Conservation (phyloP, 2,888 invertebrate species). For the Dynastes maya region DNA sequence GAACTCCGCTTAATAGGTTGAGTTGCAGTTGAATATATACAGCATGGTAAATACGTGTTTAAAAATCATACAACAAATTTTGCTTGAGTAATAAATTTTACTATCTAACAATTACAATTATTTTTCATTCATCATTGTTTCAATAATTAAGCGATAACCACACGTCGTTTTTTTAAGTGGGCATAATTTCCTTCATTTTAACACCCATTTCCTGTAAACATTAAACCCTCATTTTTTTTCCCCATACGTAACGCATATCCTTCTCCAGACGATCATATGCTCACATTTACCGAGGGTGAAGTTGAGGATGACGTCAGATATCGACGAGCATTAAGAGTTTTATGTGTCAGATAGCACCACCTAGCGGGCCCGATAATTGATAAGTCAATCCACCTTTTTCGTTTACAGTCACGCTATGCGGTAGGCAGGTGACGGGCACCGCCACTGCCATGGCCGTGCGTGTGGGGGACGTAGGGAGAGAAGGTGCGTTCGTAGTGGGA, state of each 20-base stretch:
- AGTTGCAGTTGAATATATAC: too few relatives aligned
- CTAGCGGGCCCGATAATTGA: slow-evolving; percentile 32
- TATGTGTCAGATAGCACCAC: slow-evolving; percentile 28
- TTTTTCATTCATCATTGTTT: too few relatives aligned
- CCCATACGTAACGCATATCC: not conserved
- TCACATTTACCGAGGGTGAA: too few relatives aligned
- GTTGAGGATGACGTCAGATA: slow-evolving; percentile 22
- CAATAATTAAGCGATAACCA: too few relatives aligned
- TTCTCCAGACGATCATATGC: too few relatives aligned
- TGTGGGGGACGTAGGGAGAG: not conserved
- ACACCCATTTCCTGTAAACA: slow-evolving; percentile 28
- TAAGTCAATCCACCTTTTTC: slow-evolving; percentile 47
- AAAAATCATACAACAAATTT: too few relatives aligned
- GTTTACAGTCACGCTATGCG: slow-evolving; percentile 35
- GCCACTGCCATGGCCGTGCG: not conserved
- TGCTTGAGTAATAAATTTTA: too few relatives aligned
- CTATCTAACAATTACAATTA: too few relatives aligned
- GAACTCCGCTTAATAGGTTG: too few relatives aligned
- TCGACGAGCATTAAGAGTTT: slow-evolving; percentile 24
- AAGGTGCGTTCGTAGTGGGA: not conserved
- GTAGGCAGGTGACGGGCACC: too few relatives aligned
- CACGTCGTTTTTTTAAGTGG: not conserved
- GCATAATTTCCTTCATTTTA: slow-evolving; percentile 12
- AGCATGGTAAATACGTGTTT: too few relatives aligned
- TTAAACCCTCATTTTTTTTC: not conserved